Evolutionary conservation across 2,113 vertebrate genomes (phyloP), one percentile per base, ranked within the genome.

Genomic region (Myotis brandtii): DNA sequence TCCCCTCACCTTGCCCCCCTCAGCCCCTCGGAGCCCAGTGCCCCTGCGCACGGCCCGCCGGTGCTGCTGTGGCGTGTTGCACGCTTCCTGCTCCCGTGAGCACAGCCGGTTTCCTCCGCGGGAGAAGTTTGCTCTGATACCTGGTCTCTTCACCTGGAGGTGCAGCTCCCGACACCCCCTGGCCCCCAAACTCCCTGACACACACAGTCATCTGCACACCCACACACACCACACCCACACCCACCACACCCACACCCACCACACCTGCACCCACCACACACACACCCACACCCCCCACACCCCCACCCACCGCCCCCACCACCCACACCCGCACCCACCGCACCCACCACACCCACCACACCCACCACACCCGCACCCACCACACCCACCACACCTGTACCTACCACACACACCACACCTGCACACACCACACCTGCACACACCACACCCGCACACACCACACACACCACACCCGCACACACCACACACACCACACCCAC

Each of bases 31-130:
- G 40, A n/a, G 85, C 5, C 0, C 5, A 50, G 21, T 54, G 70
- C 92, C 86, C 95, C 48, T 52, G 85, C 86, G n/a, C 88, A 79
- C 50, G 79, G 89, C 89, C 76, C 93, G 84, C 89, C 37, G 18
- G 54, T 46, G 23, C 37, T 11, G 2, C 25, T 1, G 81, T 54
- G 79, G 82, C 64, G n/a, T 14, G 25, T 54, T 54, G 72, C 80
- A 66, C 50, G 40, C 46, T 27, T 64, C 7, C 59, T 72, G 0
- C 1, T 16, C 25, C n/a, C 7, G 32, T 9, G 59, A 76, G 32
- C 14, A 6, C 12, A 6, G 62, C 64, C 25, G 50, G 23, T 76
- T 18, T 21, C 48, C 70, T 64, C 23, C 25, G 37, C 50, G 12
- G 43, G 32, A 6, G 21, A 10, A 25, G 9, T 30, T 23, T 52